Evolutionary conservation across 35 echinoderm and acorn worm species (phyloP).

Genomic region (Anneissia japonica): DNA sequence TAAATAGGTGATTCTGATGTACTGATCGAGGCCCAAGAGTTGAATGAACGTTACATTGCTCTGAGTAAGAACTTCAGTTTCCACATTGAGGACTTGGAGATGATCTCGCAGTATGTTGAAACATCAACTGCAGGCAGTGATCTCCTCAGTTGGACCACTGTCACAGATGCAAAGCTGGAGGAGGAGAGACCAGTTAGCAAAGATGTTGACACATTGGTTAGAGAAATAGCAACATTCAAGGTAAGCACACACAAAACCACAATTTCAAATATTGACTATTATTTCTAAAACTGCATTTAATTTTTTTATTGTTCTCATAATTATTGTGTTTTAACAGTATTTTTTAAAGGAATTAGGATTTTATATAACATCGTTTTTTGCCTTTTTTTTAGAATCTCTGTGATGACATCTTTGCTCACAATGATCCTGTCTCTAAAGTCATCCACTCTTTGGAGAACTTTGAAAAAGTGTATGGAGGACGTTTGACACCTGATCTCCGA

Average conservation of each 20-base stretch:
- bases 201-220: slow-evolving; percentile 53
- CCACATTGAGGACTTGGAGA: slow-evolving; percentile 68
- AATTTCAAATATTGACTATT: too few species aligned
- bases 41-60: slow-evolving; percentile 43
- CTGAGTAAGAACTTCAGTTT: slow-evolving; percentile 60
- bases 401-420: slow-evolving; percentile 64
- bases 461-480: slow-evolving; percentile 33
- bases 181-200: slow-evolving; percentile 44
- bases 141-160: slow-evolving; percentile 45
- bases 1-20: neutral
- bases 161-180: slow-evolving; percentile 56
- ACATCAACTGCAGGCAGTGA: slow-evolving; percentile 44
- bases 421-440: slow-evolving; percentile 53
- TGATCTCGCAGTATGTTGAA: slow-evolving; percentile 56
- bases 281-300: too few species aligned
- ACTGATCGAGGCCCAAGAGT: neutral
- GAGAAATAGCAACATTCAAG: slow-evolving; percentile 69
- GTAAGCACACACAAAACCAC: too few species aligned
- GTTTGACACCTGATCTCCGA: slow-evolving; percentile 54
- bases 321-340: too few species aligned
- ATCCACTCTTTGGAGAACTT: slow-evolving; percentile 51
- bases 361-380: too few species aligned
- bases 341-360: too few species aligned
- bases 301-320: too few species aligned
- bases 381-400: slow-evolving; percentile 15